These are phyloP conservation scores for Helarctos malayanus DNA, from an alignment of 2,797 vertebrate species.

Conservation along the genomic window DNA sequence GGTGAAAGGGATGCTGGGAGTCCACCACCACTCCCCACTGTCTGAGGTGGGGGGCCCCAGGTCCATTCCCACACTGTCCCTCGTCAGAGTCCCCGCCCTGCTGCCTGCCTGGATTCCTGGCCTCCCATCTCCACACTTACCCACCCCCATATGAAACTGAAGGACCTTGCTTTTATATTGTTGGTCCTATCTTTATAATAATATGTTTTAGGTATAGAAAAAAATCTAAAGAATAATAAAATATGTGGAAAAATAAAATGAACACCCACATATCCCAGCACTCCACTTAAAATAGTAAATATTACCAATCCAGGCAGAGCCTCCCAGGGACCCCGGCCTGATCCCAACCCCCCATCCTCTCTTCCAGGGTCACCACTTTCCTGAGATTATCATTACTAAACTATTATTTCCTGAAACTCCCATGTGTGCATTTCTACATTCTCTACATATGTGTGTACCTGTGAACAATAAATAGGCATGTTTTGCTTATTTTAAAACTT, in stretches of 20 bases:
- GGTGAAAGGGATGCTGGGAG: neutral
- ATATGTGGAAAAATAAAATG: slow-evolving; percentile 7
- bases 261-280: neutral
- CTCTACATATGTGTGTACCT: neutral
- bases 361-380: neutral
- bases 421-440: neutral
- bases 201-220: neutral
- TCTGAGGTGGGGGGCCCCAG: neutral
- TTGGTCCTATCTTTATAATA: neutral
- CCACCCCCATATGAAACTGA: neutral
- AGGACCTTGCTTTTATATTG: neutral
- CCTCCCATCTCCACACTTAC: neutral
- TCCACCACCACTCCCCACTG: neutral
- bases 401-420: neutral
- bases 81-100: neutral
- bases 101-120: neutral
- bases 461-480: neutral
- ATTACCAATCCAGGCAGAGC: neutral
- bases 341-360: neutral
- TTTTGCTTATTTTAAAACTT: neutral
- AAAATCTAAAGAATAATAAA: slow-evolving; percentile 18
- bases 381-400: neutral
- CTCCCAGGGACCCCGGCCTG: neutral
- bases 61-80: neutral
- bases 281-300: slow-evolving; percentile 35